Conservation (phyloP, 1,140 invertebrate species). For the Scaptomyza hsui region DNA sequence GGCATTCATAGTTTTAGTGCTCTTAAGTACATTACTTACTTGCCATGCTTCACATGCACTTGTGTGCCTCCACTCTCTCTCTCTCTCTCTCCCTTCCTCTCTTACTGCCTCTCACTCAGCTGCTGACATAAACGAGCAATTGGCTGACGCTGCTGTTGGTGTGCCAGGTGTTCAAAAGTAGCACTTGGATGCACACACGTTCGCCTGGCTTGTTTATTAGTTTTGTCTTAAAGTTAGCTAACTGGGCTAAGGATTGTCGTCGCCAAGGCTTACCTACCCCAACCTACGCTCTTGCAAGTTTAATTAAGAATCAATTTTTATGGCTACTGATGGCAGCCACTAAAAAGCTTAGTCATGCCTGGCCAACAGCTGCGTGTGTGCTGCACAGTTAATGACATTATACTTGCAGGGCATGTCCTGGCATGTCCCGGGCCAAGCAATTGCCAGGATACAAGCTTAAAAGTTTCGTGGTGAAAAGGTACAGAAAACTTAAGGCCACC, state of each 20-base stretch:
- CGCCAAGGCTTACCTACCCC: not conserved
- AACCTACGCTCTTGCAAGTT: slow-evolving; percentile 45
- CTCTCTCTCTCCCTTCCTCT: not conserved
- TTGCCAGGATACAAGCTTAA: slow-evolving; percentile 49
- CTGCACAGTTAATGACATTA: slow-evolving; percentile 68
- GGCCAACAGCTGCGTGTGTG: slow-evolving; percentile 4
- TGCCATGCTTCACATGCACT: slow-evolving; percentile 11
- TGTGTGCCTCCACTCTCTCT: not conserved
- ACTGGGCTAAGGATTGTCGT: slow-evolving; percentile 6
- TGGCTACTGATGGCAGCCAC: slow-evolving; percentile 69
- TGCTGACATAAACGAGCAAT: slow-evolving; percentile 48
- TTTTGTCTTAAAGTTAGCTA: slow-evolving; percentile 44
- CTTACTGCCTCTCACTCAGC: slow-evolving; percentile 6
- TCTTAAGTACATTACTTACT: slow-evolving; percentile 42
- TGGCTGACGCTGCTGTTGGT: slow-evolving; percentile 1
- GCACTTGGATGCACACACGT: slow-evolving; percentile 28
- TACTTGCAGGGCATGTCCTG: slow-evolving; percentile 31
- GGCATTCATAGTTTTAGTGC: slow-evolving; percentile 51
- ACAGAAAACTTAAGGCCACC: slow-evolving; percentile 12
- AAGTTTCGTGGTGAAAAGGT: slow-evolving; percentile 35
- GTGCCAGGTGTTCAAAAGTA: slow-evolving; percentile 36
- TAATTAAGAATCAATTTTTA: slow-evolving; percentile 81
- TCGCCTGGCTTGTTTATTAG: slow-evolving; percentile 37
- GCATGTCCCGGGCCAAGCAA: slow-evolving; percentile 19
- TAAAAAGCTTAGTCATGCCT: slow-evolving; percentile 58